A percentile compares a stretch with the other conserved stretches of the same genome.
phyloP scores from a whole-genome alignment of 2,888 invertebrate genomes.

The Zeuzera pyrina region DNA sequence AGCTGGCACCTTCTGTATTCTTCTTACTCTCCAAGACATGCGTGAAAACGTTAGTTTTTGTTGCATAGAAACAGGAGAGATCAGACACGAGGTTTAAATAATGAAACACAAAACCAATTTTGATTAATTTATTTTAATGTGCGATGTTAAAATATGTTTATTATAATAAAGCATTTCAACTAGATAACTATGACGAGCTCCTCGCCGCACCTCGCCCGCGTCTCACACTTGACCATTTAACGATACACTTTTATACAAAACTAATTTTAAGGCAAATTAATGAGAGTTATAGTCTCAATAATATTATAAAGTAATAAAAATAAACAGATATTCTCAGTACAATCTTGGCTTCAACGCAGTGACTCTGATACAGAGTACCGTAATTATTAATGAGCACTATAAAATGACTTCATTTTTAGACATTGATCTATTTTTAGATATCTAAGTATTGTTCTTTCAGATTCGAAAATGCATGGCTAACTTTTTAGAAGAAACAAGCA shows the following conservation, averaged over 20 bases:
- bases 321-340: slow-evolving; percentile 50
- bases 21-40: no score
- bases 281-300: slow-evolving; percentile 33
- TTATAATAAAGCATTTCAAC: slow-evolving; percentile 67
- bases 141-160: slow-evolving; percentile 72
- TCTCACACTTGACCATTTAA: slow-evolving; percentile 37
- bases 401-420: no score
- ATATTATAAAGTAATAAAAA: slow-evolving; percentile 30
- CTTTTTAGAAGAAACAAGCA: no score
- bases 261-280: slow-evolving; percentile 40
- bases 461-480: no score
- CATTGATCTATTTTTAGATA: no score
- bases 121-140: slow-evolving; percentile 73
- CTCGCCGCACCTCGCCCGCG: slow-evolving; percentile 28
- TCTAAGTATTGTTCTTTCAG: no score
- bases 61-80: no score
- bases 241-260: slow-evolving; percentile 43
- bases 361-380: slow-evolving; percentile 66
- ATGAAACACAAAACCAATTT: slow-evolving; percentile 44
- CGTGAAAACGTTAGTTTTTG: no score
- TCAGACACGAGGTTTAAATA: slow-evolving; percentile 20
- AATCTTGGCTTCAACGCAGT: slow-evolving; percentile 40
- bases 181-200: slow-evolving; percentile 32
- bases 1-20: no score
- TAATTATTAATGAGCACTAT: slow-evolving; percentile 58